Evolutionary conservation across 2,113 vertebrate genomes (phyloP).

Genomic region (Heloderma charlesbogerti): DNA sequence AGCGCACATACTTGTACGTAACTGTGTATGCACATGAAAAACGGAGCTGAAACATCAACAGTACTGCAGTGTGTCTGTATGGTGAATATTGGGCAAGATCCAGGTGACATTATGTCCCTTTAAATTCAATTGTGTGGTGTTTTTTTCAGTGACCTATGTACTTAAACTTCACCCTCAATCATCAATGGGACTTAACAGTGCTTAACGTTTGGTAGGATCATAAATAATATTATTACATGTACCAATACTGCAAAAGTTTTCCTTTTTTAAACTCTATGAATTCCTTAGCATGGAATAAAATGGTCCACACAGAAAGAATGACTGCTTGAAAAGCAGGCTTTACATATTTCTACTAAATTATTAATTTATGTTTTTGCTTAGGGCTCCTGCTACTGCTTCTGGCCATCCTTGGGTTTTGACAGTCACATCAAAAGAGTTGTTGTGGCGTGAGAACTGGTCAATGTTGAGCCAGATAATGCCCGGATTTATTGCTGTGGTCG

Average conservation of each 20-base stretch:
- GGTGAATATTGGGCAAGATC: not conserved
- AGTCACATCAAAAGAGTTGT: constrained; percentile 79
- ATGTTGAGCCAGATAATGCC: constrained; percentile 78
- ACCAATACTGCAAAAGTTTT: not conserved
- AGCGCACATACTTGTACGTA: not conserved
- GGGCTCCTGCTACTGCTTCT: constrained; percentile 55
- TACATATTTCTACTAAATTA: constrained; percentile 61
- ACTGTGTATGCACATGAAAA: not conserved
- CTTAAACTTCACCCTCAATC: not conserved
- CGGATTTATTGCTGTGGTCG: constrained; percentile 76
- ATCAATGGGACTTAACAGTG: not conserved
- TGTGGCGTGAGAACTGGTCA: constrained; percentile 79
- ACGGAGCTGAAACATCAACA: not conserved
- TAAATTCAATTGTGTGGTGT: not conserved
- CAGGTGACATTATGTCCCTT: not conserved
- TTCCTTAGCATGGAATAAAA: constrained; percentile 24
- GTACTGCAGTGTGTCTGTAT: not conserved
- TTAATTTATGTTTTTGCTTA: constrained; percentile 46
- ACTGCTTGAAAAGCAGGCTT: constrained; percentile 41
- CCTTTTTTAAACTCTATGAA: not conserved
- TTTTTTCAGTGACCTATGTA: not conserved
- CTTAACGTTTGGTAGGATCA: not conserved
- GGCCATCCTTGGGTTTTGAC: constrained; percentile 72
- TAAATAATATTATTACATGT: not conserved
- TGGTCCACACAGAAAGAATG: constrained; percentile 14